These are phyloP conservation scores for Pholis gunnellus DNA, from an alignment of 2,113 vertebrate species.

Conservation along the genomic window DNA sequence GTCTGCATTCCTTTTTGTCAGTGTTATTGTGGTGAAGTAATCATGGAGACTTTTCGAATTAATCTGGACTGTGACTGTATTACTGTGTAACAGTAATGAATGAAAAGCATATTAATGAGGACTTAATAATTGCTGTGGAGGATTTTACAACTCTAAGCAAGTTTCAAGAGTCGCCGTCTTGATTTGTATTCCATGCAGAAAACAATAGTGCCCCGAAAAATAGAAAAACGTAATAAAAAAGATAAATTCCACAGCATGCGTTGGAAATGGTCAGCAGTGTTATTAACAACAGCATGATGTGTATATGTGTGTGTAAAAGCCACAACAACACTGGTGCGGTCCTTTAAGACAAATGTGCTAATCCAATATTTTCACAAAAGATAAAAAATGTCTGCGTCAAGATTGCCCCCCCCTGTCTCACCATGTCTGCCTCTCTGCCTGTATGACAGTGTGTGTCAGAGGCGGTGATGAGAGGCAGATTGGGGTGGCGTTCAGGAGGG, in stretches of 20 bases:
- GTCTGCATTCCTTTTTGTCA: background rate
- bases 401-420: background rate
- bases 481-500: conserved; percentile 31
- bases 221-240: background rate
- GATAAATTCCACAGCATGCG: background rate
- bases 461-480: conserved; percentile 39
- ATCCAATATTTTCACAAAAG: background rate
- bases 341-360: background rate
- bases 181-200: background rate
- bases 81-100: background rate
- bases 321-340: background rate
- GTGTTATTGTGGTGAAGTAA: background rate
- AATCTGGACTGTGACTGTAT: background rate
- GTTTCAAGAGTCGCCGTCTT: background rate
- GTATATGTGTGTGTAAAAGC: background rate
- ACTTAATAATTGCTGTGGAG: background rate
- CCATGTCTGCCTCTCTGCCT: background rate
- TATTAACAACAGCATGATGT: background rate
- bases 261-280: background rate
- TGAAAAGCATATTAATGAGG: background rate
- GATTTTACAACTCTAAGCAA: background rate
- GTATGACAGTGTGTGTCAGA: background rate
- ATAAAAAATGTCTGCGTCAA: background rate
- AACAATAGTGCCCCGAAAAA: background rate
- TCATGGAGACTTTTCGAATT: background rate